Conservation (phyloP, 2,797 vertebrate genomes). For the Masticophis lateralis region DNA sequence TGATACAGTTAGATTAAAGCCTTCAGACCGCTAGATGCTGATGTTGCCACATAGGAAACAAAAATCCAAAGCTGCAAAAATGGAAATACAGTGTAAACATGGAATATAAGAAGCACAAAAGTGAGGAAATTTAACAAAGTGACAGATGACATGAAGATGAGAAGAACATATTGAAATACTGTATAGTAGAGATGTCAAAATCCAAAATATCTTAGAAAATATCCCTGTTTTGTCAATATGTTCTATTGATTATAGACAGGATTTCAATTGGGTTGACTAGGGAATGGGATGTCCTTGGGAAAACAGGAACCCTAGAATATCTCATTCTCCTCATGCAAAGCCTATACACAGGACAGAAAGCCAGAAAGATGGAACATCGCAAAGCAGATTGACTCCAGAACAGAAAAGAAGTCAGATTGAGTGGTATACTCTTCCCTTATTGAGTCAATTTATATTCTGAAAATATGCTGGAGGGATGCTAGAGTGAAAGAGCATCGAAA, state of each 20-base stretch:
- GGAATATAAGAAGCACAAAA: neutral
- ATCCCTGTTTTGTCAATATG: neutral
- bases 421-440: neutral
- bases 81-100: neutral
- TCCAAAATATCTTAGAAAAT: neutral
- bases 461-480: neutral
- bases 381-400: neutral
- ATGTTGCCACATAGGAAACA: neutral
- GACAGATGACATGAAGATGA: neutral
- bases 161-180: neutral
- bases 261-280: neutral
- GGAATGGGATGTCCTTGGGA: neutral
- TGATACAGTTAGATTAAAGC: neutral
- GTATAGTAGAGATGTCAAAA: neutral
- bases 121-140: neutral
- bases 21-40: neutral
- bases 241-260: neutral
- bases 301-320: neutral
- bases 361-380: neutral
- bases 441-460: neutral
- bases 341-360: neutral
- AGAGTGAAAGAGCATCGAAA: neutral
- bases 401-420: neutral
- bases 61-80: neutral
- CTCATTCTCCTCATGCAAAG: neutral